Evolutionary conservation across 2,113 vertebrate species (phyloP).

Genomic region (Corythornis cristatus): DNA sequence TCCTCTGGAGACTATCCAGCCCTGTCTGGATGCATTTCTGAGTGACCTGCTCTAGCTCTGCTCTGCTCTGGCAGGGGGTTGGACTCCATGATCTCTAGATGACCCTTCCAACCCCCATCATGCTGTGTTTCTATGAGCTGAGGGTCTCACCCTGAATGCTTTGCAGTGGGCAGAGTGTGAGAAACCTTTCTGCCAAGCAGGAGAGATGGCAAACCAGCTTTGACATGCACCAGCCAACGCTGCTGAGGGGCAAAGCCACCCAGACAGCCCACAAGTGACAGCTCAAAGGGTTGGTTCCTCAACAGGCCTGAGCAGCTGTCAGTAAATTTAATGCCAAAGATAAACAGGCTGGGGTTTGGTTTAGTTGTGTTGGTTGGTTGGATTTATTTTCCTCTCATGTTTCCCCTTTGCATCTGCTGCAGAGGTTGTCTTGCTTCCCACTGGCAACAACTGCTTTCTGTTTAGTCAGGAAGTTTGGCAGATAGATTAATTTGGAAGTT

Average conservation of each 20-base stretch:
- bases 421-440: not conserved
- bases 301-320: not conserved
- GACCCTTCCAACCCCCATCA: not conserved
- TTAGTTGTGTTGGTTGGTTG: not conserved
- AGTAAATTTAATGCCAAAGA: not conserved
- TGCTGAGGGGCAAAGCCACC: not conserved
- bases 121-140: not conserved
- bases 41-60: too few relatives aligned
- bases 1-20: too few relatives aligned
- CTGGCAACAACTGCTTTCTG: not conserved
- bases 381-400: accelerated
- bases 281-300: not conserved
- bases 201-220: not conserved
- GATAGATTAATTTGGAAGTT: constrained; percentile 5
- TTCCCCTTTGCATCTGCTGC: not conserved
- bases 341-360: not conserved
- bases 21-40: too few relatives aligned
- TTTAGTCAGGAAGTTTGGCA: constrained; percentile 8
- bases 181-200: not conserved
- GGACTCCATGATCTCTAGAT: too few relatives aligned
- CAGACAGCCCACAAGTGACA: not conserved
- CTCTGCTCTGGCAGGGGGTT: too few relatives aligned
- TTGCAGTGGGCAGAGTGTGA: not conserved
- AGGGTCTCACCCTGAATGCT: not conserved
- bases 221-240: not conserved